Percentiles rank a stretch among this genome's conserved stretches.
Conservation (phyloP, 1,140 invertebrate species). For the Gryllus bimaculatus region DNA sequence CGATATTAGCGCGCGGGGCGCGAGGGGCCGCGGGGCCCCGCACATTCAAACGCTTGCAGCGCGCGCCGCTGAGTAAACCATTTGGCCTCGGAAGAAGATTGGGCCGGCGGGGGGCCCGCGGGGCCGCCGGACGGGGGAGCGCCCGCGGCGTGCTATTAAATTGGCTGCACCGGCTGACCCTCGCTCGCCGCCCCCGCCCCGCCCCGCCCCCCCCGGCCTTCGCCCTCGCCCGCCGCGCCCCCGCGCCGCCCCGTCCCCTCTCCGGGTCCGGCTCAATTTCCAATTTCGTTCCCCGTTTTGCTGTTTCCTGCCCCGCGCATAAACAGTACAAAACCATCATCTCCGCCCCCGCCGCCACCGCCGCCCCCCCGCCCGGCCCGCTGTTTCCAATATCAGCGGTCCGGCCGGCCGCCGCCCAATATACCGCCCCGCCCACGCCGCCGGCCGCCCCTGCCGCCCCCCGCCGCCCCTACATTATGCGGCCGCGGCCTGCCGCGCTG, state of each 20-base stretch:
- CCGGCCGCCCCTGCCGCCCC: neutral
- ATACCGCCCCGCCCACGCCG: neutral
- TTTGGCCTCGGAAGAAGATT: too few species aligned
- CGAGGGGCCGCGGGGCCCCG: too few species aligned
- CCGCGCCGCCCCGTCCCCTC: constrained; percentile 3
- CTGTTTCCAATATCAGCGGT: constrained; percentile 14
- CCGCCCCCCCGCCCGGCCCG: neutral
- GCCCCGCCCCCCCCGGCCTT: too few species aligned
- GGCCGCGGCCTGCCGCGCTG: neutral
- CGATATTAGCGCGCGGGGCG: too few species aligned
- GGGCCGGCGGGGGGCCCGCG: too few species aligned
- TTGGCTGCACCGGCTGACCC: too few species aligned
- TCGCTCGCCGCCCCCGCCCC: too few species aligned
- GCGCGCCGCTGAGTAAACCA: too few species aligned
- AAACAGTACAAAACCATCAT: constrained; percentile 19
- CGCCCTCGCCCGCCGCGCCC: neutral
- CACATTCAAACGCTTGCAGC: too few species aligned
- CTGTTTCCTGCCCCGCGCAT: constrained; percentile 15
- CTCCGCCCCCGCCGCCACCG: neutral
- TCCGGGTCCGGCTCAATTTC: constrained; percentile 17
- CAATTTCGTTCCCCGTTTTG: constrained; percentile 19
- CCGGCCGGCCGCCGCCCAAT: neutral
- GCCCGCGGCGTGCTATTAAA: too few species aligned
- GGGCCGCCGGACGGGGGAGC: too few species aligned
- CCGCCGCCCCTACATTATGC: too few species aligned